Conservation (phyloP, 2,113 vertebrate species). For the Sitta europaea region DNA sequence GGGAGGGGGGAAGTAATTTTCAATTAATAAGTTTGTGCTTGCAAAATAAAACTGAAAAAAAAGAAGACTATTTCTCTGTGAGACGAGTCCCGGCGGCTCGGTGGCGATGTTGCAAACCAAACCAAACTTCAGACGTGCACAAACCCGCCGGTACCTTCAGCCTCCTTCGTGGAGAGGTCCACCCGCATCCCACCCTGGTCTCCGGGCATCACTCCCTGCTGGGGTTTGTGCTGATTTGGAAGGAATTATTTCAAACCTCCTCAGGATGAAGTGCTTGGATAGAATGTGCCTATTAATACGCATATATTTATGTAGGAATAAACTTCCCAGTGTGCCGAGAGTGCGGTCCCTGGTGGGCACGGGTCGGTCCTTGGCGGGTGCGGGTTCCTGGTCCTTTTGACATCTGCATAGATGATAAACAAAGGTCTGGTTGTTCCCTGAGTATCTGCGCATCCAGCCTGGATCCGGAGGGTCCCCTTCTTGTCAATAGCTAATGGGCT, state of each 20-base stretch:
- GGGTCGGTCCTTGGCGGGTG: neutral
- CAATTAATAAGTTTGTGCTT: neutral
- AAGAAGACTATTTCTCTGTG: neutral
- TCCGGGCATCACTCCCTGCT: neutral
- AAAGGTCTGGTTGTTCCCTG: constrained; percentile 51
- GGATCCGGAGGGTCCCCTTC: constrained; percentile 18
- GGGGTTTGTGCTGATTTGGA: neutral
- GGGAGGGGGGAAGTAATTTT: too few species aligned
- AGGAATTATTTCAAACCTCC: neutral
- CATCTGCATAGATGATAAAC: neutral
- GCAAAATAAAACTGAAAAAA: neutral
- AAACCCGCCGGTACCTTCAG: neutral
- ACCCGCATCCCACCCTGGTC: neutral
- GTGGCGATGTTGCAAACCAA: neutral
- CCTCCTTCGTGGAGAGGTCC: neutral
- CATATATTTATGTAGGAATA: rapidly evolving
- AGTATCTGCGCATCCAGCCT: neutral
- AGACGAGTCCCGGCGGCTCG: neutral
- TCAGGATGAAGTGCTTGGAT: neutral
- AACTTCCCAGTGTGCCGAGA: neutral
- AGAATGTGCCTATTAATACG: neutral
- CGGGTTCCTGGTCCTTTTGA: neutral
- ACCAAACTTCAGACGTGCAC: neutral
- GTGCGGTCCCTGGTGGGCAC: neutral
- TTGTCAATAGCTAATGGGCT: constrained; percentile 40